These are phyloP conservation scores for Amphipyra berbera DNA, from an alignment of 2,888 invertebrate genomes.

Conservation along the genomic window DNA sequence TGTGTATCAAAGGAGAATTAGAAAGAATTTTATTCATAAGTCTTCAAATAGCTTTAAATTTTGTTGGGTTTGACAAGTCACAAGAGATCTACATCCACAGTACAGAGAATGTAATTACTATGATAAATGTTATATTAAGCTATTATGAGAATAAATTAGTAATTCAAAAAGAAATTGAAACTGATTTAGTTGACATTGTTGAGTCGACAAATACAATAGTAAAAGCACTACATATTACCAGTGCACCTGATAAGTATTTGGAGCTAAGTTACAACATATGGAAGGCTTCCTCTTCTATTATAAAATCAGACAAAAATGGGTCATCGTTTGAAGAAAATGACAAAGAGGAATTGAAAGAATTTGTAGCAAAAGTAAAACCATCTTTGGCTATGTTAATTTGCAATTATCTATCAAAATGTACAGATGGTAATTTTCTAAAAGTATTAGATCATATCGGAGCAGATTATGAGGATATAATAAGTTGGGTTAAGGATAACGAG, in stretches of 20 bases:
- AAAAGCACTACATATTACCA: slow-evolving; percentile 66
- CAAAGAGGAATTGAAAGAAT: slow-evolving; percentile 70
- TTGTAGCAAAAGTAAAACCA: slow-evolving; percentile 73
- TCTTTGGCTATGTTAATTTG: slow-evolving; percentile 74
- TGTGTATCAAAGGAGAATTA: slow-evolving; percentile 72
- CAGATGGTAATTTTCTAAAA: slow-evolving; percentile 69
- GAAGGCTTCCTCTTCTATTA: slow-evolving; percentile 70
- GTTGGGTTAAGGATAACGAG: slow-evolving; percentile 65
- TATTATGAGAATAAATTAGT: slow-evolving; percentile 81
- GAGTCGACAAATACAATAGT: slow-evolving; percentile 77
- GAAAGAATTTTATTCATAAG: slow-evolving; percentile 79
- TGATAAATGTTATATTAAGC: slow-evolving; percentile 74
- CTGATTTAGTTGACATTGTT: slow-evolving; percentile 78
- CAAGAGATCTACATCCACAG: slow-evolving; percentile 70
- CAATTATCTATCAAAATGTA: slow-evolving; percentile 76
- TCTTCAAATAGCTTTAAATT: slow-evolving; percentile 77
- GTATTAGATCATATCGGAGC: slow-evolving; percentile 70
- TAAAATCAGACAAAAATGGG: slow-evolving; percentile 69
- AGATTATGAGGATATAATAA: slow-evolving; percentile 75
- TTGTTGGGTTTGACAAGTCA: slow-evolving; percentile 80
- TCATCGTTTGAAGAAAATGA: slow-evolving; percentile 74
- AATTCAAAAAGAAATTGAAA: slow-evolving; percentile 77
- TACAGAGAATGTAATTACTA: slow-evolving; percentile 67
- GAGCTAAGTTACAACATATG: slow-evolving; percentile 77
- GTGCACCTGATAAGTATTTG: slow-evolving; percentile 74